These are phyloP conservation scores for Pollimyrus isidori DNA, from an alignment of 2,113 vertebrate species.

Conservation along the genomic window DNA sequence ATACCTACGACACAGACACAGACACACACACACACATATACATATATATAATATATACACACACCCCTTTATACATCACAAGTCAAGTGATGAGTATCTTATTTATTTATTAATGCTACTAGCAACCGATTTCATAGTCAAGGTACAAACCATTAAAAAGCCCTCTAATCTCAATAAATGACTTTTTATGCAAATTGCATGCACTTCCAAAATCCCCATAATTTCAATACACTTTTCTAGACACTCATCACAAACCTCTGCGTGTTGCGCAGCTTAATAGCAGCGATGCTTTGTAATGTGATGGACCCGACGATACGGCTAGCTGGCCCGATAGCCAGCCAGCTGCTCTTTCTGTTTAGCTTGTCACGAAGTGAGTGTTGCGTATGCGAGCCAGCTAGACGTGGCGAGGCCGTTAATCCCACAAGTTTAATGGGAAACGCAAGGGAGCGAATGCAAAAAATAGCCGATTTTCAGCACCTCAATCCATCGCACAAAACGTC, in stretches of 20 bases:
- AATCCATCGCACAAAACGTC: not conserved
- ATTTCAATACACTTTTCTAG: not conserved
- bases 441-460: not conserved
- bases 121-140: not conserved
- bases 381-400: not conserved
- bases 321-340: slow-evolving; percentile 1
- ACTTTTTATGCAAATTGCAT: not conserved
- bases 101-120: not conserved
- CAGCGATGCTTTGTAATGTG: not conserved
- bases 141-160: not conserved
- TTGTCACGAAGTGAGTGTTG: not conserved
- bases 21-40: not conserved
- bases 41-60: not conserved
- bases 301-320: not conserved
- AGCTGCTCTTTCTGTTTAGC: not conserved
- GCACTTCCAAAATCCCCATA: not conserved
- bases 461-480: not conserved
- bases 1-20: not conserved
- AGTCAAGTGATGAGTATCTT: not conserved
- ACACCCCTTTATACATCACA: not conserved
- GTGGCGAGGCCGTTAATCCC: not conserved
- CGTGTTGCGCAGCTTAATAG: not conserved
- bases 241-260: slow-evolving; percentile 21
- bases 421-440: not conserved
- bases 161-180: not conserved